A percentile compares a stretch with the other conserved stretches of the same genome.
Evolutionary conservation across 2,888 invertebrate species (phyloP).

Genomic region (Trachelus stipa): DNA sequence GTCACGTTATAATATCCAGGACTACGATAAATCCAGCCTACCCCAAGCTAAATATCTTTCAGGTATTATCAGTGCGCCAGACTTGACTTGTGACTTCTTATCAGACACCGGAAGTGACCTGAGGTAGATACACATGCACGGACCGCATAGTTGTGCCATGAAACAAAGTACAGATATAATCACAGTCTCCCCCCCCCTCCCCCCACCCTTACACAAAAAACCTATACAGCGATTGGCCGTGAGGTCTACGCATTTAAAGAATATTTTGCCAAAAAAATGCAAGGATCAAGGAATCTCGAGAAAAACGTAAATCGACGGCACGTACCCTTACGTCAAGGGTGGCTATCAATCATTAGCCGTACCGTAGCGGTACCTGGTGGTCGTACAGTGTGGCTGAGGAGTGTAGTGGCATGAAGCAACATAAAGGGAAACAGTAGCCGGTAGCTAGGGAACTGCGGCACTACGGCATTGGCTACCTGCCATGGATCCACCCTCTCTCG

Average conservation of each 20-base stretch:
- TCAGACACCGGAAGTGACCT: not conserved
- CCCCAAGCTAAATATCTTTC: not conserved
- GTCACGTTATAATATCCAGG: not conserved
- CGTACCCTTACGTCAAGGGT: not conserved
- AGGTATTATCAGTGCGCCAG: not conserved
- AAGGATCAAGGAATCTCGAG: not conserved
- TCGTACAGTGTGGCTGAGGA: slow-evolving; percentile 14
- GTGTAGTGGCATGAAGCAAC: slow-evolving; percentile 7
- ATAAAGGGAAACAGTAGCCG: slow-evolving; percentile 11
- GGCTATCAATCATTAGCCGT: not conserved
- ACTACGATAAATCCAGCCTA: not conserved
- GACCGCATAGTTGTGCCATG: not conserved
- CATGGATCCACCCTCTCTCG: slow-evolving; percentile 46
- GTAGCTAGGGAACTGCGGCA: slow-evolving; percentile 53
- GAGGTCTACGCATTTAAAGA: not conserved
- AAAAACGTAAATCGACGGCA: not conserved
- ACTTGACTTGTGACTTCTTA: not conserved
- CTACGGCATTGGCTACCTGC: slow-evolving; percentile 57
- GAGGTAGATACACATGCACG: not conserved
- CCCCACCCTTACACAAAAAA: not conserved
- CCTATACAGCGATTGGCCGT: not conserved
- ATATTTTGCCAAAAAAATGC: not conserved
- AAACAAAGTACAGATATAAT: not conserved
- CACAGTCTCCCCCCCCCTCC: not conserved
- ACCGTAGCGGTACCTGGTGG: not conserved